These are phyloP conservation scores for Oxyteleia sp. DNA, from an alignment of 2,888 invertebrate genomes.

Conservation along the genomic window DNA sequence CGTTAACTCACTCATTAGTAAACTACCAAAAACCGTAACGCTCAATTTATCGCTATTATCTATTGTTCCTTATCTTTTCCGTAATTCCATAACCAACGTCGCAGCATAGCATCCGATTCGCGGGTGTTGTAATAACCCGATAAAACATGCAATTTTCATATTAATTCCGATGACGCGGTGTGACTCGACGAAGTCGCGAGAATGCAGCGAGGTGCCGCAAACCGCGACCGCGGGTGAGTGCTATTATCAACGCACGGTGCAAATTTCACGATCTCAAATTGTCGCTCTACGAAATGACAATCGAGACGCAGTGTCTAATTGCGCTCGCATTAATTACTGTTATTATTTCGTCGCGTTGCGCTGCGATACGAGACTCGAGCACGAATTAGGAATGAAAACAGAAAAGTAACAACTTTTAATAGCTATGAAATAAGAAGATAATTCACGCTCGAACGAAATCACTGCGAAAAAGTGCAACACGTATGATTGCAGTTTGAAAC, in stretches of 20 bases:
- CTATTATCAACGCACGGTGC: slow-evolving; percentile 37
- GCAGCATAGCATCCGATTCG: neutral
- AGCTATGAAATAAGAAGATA: neutral
- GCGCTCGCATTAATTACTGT: slow-evolving; percentile 37
- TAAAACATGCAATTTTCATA: slow-evolving; percentile 52
- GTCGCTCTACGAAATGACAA: slow-evolving; percentile 47
- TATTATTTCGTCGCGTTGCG: slow-evolving; percentile 33
- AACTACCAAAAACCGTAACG: slow-evolving; percentile 3
- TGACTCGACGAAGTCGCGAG: slow-evolving; percentile 38
- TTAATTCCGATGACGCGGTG: slow-evolving; percentile 46
- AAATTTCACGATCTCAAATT: slow-evolving; percentile 57
- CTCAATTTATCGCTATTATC: too few relatives aligned
- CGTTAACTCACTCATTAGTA: neutral
- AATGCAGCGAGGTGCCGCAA: slow-evolving; percentile 19
- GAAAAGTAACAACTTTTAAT: too few relatives aligned
- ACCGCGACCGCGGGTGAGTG: slow-evolving; percentile 13
- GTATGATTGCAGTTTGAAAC: too few relatives aligned
- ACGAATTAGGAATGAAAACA: slow-evolving; percentile 18
- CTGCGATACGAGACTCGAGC: slow-evolving; percentile 4
- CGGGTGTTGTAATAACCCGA: slow-evolving; percentile 21
- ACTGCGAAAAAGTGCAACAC: too few relatives aligned
- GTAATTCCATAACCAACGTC: neutral
- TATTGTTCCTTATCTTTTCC: too few relatives aligned
- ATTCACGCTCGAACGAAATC: neutral
- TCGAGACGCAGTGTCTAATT: slow-evolving; percentile 50